Percentiles rank a stretch among this genome's conserved stretches.
These are phyloP conservation scores for Falco columbarius DNA, from an alignment of 2,797 vertebrate species.

Conservation along the genomic window DNA sequence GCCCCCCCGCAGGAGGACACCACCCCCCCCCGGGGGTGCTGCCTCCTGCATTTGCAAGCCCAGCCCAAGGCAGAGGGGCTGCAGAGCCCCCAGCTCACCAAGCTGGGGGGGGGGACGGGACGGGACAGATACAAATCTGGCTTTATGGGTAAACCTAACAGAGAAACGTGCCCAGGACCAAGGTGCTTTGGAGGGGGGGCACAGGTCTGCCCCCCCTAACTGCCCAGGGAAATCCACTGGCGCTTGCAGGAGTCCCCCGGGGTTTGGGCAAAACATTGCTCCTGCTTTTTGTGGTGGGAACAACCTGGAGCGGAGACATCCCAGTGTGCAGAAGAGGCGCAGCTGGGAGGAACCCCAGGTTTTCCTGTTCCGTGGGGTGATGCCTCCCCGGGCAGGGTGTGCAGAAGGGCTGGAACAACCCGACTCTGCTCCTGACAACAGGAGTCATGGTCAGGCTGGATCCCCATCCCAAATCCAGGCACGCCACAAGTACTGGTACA, in stretches of 20 bases:
- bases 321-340: accelerated
- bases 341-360: background rate
- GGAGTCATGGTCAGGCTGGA: background rate
- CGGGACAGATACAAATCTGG: background rate
- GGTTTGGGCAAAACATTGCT: background rate
- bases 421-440: too few relatives aligned
- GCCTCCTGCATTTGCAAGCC: background rate
- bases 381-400: background rate
- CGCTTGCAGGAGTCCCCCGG: accelerated
- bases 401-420: background rate
- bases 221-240: background rate
- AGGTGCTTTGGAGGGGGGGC: background rate
- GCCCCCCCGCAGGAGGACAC: too few relatives aligned
- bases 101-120: too few relatives aligned
- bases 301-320: background rate
- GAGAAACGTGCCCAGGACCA: too few relatives aligned
- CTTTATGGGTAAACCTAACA: background rate
- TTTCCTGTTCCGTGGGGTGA: too few relatives aligned
- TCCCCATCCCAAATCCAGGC: background rate
- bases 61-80: too few relatives aligned
- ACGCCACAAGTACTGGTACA: background rate
- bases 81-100: too few relatives aligned
- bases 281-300: background rate
- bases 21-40: background rate
- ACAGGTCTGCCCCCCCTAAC: background rate